A percentile compares a stretch with the other conserved stretches of the same genome.
Conservation (phyloP, 2,797 vertebrate species). For the Columba guinea region DNA sequence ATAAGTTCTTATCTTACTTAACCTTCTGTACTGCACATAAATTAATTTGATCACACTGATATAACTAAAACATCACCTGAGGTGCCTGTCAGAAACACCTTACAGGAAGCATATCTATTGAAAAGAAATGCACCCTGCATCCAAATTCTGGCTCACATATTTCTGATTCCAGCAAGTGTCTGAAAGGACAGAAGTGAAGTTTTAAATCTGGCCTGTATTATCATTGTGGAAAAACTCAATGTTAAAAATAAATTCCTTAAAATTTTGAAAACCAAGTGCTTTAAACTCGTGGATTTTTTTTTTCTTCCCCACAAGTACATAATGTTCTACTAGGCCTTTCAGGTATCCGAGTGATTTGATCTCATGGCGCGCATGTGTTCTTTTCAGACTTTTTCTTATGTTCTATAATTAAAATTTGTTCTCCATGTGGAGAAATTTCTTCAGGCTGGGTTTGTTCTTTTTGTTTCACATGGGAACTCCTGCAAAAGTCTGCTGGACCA, state of each 20-base stretch:
- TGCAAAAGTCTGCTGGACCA: not conserved
- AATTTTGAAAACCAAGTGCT: not conserved
- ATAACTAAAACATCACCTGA: not conserved
- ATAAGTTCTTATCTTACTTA: not conserved
- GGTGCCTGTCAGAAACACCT: not conserved
- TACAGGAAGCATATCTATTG: not conserved
- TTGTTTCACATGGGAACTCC: not conserved
- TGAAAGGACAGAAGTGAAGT: not conserved
- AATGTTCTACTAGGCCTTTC: not conserved
- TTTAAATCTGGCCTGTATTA: not conserved
- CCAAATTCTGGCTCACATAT: not conserved
- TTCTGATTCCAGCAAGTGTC: not conserved
- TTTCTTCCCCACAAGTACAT: not conserved
- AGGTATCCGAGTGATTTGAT: not conserved
- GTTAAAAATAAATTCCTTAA: not conserved
- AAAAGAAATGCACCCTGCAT: not conserved
- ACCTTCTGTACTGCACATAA: not conserved
- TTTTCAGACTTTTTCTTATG: not conserved
- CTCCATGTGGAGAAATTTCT: not conserved
- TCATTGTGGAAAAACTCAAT: not conserved
- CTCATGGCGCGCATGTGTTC: not conserved
- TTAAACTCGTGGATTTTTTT: not conserved
- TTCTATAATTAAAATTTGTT: not conserved
- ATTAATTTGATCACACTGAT: not conserved
- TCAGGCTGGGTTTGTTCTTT: not conserved